These are phyloP conservation scores for Atherinomorus stipes DNA, from an alignment of 2,113 vertebrate genomes.

Conservation along the genomic window DNA sequence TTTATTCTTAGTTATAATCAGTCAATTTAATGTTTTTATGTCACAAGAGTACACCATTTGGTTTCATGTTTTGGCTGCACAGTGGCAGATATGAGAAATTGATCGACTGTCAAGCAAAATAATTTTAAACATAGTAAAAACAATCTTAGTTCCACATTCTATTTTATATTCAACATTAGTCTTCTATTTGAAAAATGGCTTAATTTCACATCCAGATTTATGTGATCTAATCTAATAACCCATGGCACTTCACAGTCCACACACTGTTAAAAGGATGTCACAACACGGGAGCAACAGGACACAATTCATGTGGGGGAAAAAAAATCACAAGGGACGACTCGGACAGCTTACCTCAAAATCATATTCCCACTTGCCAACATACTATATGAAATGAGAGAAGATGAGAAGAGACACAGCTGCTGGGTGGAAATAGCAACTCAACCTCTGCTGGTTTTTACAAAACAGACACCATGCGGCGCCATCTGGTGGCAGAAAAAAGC, in stretches of 20 bases:
- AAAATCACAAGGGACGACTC: conserved; percentile 11
- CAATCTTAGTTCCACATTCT: not conserved
- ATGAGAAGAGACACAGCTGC: conserved; percentile 49
- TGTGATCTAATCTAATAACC: conserved; percentile 32
- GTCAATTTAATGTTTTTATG: not conserved
- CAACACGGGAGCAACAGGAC: conserved; percentile 25
- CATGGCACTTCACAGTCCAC: conserved; percentile 30
- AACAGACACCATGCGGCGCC: conserved; percentile 58
- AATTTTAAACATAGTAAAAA: not conserved
- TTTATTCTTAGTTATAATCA: too few relatives aligned
- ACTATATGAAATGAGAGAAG: conserved; percentile 81
- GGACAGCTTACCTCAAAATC: conserved; percentile 92
- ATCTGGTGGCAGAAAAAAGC: conserved; percentile 72
- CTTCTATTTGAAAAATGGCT: not conserved
- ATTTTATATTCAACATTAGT: not conserved
- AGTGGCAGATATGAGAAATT: too few relatives aligned
- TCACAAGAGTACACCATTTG: not conserved
- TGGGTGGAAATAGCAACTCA: conserved; percentile 31
- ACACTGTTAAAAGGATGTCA: conserved; percentile 18
- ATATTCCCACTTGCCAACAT: conserved; percentile 96
- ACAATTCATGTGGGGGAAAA: conserved; percentile 24
- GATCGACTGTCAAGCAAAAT: too few relatives aligned
- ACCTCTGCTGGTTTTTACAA: conserved; percentile 3
- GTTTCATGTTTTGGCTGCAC: too few relatives aligned
- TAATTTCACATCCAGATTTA: conserved; percentile 2